phyloP scores from a whole-genome alignment of 1,140 invertebrate genomes.

The Pseudomyrmex concolor region DNA sequence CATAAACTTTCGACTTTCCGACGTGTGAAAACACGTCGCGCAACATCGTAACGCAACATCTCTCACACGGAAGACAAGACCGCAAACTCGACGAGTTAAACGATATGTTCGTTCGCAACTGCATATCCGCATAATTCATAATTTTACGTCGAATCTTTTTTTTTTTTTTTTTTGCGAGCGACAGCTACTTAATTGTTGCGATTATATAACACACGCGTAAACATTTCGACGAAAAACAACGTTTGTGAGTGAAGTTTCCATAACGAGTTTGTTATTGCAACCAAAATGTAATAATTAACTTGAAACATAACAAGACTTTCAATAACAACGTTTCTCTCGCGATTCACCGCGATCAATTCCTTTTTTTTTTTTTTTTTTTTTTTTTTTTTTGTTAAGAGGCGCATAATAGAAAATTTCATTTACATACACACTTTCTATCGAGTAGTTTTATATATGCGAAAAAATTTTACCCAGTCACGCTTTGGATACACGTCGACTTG shows the following conservation, averaged over 20 bases:
- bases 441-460: conserved; percentile 35
- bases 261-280: too few species aligned
- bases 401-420: conserved; percentile 58
- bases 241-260: neutral
- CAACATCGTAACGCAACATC: neutral
- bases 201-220: neutral
- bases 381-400: conserved; percentile 10
- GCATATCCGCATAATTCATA: too few species aligned
- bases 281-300: too few species aligned
- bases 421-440: conserved; percentile 25
- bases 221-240: neutral
- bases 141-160: neutral
- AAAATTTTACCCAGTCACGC: conserved; percentile 65
- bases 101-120: neutral
- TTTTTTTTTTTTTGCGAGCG: neutral
- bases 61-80: neutral
- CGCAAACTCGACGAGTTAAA: neutral
- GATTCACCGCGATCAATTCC: conserved; percentile 18
- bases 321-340: too few species aligned
- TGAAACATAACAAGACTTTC: neutral
- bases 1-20: too few species aligned
- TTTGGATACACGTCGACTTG: conserved; percentile 62
- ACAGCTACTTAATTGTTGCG: neutral
- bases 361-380: conserved; percentile 1
- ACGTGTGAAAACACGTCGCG: conserved; percentile 25